Conservation (phyloP, 2,797 vertebrate species). For the Heterohyrax brucei region DNA sequence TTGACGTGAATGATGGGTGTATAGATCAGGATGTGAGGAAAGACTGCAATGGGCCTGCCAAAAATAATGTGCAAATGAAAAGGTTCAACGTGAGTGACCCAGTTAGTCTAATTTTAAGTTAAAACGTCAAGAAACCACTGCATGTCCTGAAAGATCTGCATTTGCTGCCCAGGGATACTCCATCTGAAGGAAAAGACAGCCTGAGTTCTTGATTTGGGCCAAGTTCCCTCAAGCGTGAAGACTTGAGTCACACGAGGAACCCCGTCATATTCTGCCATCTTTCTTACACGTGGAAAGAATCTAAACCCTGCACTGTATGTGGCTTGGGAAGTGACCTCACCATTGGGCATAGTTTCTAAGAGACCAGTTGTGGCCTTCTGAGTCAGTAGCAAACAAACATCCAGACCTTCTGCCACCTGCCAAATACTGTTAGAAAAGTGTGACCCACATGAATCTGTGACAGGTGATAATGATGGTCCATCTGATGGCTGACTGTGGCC, state of each 20-base stretch:
- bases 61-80: slow-evolving; percentile 68
- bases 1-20: slow-evolving; percentile 63
- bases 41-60: slow-evolving; percentile 50
- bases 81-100: slow-evolving; percentile 61
- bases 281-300: background rate
- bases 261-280: background rate
- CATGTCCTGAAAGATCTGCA: slow-evolving; percentile 34
- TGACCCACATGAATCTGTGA: slow-evolving; percentile 3
- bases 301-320: background rate
- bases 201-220: background rate
- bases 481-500: background rate
- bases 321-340: background rate
- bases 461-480: background rate
- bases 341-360: background rate
- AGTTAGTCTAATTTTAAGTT: slow-evolving; percentile 69
- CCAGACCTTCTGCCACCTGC: slow-evolving; percentile 28
- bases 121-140: slow-evolving; percentile 65
- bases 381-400: background rate
- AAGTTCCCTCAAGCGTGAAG: background rate
- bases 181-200: slow-evolving; percentile 36
- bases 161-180: background rate
- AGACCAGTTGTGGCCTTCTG: background rate
- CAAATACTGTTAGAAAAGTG: background rate
- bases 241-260: background rate
- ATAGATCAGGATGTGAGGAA: slow-evolving; percentile 41